These are phyloP conservation scores for Seira ritae DNA, from an alignment of 2,888 invertebrate genomes.

Conservation along the genomic window DNA sequence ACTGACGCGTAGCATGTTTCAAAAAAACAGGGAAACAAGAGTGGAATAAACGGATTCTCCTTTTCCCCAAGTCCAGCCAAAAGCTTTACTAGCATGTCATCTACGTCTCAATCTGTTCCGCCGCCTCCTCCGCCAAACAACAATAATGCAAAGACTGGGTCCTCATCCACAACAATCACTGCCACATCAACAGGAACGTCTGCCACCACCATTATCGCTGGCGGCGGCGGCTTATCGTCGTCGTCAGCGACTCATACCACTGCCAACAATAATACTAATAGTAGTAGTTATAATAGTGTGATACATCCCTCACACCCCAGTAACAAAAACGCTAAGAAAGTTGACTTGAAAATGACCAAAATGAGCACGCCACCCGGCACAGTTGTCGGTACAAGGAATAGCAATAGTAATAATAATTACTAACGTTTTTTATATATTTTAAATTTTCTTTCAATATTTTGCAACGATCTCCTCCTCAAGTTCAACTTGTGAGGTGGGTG, in stretches of 20 bases:
- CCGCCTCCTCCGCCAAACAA: not conserved
- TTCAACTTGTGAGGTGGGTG: not conserved
- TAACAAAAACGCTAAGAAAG: not conserved
- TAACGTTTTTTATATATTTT: not conserved
- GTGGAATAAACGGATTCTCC: conserved; percentile 1
- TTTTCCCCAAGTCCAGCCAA: not conserved
- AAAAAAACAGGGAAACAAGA: not conserved
- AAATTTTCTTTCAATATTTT: not conserved
- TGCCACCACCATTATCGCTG: not conserved
- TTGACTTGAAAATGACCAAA: conserved; percentile 6
- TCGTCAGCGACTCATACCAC: conserved; percentile 10
- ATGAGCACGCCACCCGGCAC: conserved; percentile 8
- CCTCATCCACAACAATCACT: conserved; percentile 16
- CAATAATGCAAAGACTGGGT: conserved; percentile 33
- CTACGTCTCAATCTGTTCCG: not conserved
- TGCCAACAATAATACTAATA: conserved; percentile 21
- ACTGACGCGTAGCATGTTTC: no score
- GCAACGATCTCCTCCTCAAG: not conserved
- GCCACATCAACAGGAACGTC: conserved; percentile 10
- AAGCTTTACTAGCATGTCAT: conserved; percentile 13
- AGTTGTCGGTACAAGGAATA: conserved; percentile 11
- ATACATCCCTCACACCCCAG: not conserved
- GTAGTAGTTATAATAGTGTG: not conserved
- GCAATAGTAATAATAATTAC: not conserved
- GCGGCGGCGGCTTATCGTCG: no score